Conservation (phyloP, 2,888 invertebrate genomes). For the Morpho deidamia region DNA sequence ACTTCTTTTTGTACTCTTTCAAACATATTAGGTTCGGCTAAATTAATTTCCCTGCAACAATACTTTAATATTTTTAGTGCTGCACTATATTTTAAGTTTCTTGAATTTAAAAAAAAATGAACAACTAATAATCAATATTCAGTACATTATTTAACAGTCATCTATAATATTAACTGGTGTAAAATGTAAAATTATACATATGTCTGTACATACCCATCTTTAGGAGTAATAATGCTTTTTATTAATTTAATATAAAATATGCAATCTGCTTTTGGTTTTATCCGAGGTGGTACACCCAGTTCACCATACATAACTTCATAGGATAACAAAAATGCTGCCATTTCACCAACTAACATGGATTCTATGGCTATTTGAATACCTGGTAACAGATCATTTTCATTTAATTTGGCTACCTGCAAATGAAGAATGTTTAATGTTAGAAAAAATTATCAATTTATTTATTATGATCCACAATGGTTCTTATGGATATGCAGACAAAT, state of each 20-base stretch:
- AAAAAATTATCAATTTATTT: too few relatives aligned
- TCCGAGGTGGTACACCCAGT: slow-evolving; percentile 86
- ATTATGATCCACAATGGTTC: too few relatives aligned
- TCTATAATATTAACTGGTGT: too few relatives aligned
- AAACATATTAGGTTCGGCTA: slow-evolving; percentile 80
- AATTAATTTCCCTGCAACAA: slow-evolving; percentile 29
- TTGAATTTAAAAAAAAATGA: too few relatives aligned
- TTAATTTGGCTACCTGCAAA: slow-evolving; percentile 58
- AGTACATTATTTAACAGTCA: too few relatives aligned
- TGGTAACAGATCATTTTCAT: slow-evolving; percentile 66
- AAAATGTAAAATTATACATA: too few relatives aligned
- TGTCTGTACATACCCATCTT: slow-evolving; percentile 40
- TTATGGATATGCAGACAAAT: too few relatives aligned
- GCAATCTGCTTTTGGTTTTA: slow-evolving; percentile 85
- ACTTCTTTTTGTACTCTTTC: slow-evolving; percentile 78
- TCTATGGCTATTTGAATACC: slow-evolving; percentile 85
- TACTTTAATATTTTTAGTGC: too few relatives aligned
- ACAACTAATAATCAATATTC: not conserved
- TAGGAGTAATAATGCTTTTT: slow-evolving; percentile 67
- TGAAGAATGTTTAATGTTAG: not conserved
- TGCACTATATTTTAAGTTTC: not conserved
- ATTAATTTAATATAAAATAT: slow-evolving; percentile 86
- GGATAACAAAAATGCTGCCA: slow-evolving; percentile 86
- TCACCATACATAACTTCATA: slow-evolving; percentile 86
- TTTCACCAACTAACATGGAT: slow-evolving; percentile 89